These are phyloP conservation scores for Octodon degus DNA, from an alignment of 2,113 vertebrate genomes.

Conservation along the genomic window DNA sequence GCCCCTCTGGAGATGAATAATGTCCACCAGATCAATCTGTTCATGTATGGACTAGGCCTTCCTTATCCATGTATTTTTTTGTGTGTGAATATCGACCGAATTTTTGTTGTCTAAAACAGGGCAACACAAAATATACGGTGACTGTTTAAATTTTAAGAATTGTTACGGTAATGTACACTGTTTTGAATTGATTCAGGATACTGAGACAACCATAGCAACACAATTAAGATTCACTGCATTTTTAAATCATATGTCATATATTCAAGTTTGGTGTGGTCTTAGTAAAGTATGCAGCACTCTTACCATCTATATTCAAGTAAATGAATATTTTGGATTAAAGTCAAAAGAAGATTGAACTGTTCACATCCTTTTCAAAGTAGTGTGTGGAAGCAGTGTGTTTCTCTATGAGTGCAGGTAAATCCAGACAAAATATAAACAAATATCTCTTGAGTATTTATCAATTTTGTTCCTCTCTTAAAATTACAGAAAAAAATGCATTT, in stretches of 20 bases:
- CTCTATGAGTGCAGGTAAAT: neutral
- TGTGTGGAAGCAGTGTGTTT: neutral
- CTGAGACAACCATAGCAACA: neutral
- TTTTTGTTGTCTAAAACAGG: neutral
- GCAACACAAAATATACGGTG: neutral
- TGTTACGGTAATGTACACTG: neutral
- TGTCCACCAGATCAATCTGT: neutral
- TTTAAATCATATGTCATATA: neutral
- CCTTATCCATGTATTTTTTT: neutral
- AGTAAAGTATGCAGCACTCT: neutral
- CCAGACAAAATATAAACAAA: neutral
- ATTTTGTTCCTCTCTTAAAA: neutral
- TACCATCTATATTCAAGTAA: neutral
- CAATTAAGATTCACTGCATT: neutral
- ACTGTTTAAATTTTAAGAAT: neutral
- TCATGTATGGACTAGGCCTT: neutral
- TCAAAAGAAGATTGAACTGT: constrained; percentile 49
- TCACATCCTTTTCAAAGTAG: neutral
- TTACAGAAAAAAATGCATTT: neutral
- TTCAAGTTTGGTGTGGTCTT: neutral
- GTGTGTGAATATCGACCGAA: neutral
- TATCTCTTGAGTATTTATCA: neutral
- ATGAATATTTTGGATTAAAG: constrained; percentile 48
- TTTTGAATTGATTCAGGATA: neutral
- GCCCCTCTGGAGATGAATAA: neutral